Evolutionary conservation across 1,140 invertebrate species (phyloP).

Genomic region (Bombus waltoni): DNA sequence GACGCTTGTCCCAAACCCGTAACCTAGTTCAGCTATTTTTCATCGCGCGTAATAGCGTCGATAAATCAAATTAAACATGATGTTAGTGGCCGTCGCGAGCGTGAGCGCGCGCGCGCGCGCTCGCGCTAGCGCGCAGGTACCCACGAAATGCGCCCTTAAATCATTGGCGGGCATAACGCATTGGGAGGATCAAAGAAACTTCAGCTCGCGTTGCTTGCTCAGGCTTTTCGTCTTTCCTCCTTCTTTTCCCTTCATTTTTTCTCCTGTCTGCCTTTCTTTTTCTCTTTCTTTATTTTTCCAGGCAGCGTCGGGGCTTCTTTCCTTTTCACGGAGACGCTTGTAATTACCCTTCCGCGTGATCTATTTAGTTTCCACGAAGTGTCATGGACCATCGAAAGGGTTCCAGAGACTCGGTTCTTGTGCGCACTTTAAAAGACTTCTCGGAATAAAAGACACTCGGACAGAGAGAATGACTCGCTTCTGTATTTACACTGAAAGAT

Average conservation of each 20-base stretch:
- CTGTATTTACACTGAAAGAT: slow-evolving; percentile 1
- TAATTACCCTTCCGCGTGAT: slow-evolving; percentile 79
- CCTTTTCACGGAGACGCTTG: slow-evolving; percentile 71
- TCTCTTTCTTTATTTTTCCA: slow-evolving; percentile 14
- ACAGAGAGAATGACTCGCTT: slow-evolving; percentile 18
- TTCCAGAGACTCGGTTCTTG: slow-evolving; percentile 60
- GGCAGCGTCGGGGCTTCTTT: slow-evolving; percentile 31
- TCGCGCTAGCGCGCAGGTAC: slow-evolving; percentile 21
- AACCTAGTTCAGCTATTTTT: slow-evolving; percentile 77
- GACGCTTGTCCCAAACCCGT: slow-evolving; percentile 50
- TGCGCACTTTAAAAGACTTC: slow-evolving; percentile 63
- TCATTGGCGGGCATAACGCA: slow-evolving; percentile 79
- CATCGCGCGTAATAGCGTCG: slow-evolving; percentile 71
- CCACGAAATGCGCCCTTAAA: slow-evolving; percentile 71
- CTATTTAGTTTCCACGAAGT: slow-evolving; percentile 78
- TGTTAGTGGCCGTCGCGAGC: slow-evolving; percentile 63
- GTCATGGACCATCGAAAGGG: slow-evolving; percentile 75
- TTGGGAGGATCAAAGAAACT: slow-evolving; percentile 80
- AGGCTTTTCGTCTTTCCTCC: slow-evolving; percentile 69
- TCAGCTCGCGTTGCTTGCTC: slow-evolving; percentile 55
- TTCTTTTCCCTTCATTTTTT: slow-evolving; percentile 71
- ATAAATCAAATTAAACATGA: slow-evolving; percentile 79
- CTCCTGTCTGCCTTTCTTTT: slow-evolving; percentile 24
- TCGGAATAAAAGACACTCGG: slow-evolving; percentile 60
- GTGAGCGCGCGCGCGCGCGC: slow-evolving; percentile 37